Evolutionary conservation across 2,113 vertebrate genomes (phyloP).

Genomic region (Campylomormyrus tamandua): DNA sequence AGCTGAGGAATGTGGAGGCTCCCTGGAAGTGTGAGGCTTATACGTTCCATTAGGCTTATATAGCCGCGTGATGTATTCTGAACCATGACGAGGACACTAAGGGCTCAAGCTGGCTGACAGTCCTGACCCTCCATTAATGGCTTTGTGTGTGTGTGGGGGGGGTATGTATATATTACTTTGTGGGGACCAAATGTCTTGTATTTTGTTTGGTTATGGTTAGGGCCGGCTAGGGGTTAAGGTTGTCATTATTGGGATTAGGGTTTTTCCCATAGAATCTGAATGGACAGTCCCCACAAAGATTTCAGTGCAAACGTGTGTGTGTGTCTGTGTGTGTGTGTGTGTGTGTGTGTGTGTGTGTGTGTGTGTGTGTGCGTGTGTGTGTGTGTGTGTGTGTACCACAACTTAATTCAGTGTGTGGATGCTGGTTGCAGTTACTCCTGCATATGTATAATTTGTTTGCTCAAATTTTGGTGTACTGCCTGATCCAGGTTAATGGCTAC

Average conservation of each 20-base stretch:
- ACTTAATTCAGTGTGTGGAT: not conserved
- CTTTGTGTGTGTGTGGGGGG: not conserved
- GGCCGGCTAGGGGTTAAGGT: not conserved
- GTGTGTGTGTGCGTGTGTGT: not conserved
- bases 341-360: not conserved
- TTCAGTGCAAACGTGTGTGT: not conserved
- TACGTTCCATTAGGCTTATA: not conserved
- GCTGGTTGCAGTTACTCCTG: not conserved
- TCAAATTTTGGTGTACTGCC: not conserved
- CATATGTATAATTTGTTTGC: not conserved
- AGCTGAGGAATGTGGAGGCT: not conserved
- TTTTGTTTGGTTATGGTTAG: not conserved
- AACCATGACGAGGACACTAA: not conserved
- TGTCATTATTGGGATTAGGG: not conserved
- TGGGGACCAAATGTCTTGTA: not conserved
- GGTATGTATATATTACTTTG: not conserved
- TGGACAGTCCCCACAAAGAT: not conserved
- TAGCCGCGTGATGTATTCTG: not conserved
- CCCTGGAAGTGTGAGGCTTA: not conserved
- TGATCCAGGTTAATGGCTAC: not conserved
- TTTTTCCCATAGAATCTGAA: not conserved
- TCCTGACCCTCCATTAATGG: not conserved
- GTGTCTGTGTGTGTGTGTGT: not conserved
- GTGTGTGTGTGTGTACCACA: not conserved
- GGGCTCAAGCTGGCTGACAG: not conserved